These are phyloP conservation scores for Ailurus styani DNA, from an alignment of 2,113 vertebrate genomes.

Conservation along the genomic window DNA sequence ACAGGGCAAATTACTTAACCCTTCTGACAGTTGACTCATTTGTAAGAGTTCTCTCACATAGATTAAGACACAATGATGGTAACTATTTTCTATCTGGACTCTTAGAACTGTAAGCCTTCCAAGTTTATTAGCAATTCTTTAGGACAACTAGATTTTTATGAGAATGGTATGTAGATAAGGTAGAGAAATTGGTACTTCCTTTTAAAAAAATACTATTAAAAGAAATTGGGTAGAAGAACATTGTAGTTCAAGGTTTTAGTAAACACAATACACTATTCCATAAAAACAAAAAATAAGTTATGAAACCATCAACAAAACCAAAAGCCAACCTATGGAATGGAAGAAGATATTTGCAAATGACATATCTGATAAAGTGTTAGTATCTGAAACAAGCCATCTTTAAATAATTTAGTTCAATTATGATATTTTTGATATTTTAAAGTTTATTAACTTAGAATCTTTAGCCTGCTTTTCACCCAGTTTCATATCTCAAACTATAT, in stretches of 20 bases:
- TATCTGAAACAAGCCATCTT: neutral
- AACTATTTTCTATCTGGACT: neutral
- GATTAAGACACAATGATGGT: neutral
- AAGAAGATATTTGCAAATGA: neutral
- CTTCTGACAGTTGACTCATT: neutral
- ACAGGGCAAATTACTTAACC: neutral
- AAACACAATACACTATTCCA: neutral
- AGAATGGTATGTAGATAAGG: neutral
- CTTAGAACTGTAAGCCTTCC: neutral
- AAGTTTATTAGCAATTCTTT: neutral
- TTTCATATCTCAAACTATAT: neutral
- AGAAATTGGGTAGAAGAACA: neutral
- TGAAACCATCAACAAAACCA: neutral
- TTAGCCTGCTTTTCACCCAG: neutral
- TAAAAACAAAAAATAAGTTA: neutral
- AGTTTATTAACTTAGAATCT: neutral
- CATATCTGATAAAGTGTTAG: neutral
- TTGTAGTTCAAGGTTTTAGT: constrained; percentile 31
- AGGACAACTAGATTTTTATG: neutral
- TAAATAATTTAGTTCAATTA: neutral
- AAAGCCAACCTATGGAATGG: neutral
- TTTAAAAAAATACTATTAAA: neutral
- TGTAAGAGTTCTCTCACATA: neutral
- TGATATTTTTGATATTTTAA: neutral
- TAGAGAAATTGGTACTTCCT: neutral